Conservation (phyloP, 2,113 vertebrate species). For the Diphyllodes magnificus region DNA sequence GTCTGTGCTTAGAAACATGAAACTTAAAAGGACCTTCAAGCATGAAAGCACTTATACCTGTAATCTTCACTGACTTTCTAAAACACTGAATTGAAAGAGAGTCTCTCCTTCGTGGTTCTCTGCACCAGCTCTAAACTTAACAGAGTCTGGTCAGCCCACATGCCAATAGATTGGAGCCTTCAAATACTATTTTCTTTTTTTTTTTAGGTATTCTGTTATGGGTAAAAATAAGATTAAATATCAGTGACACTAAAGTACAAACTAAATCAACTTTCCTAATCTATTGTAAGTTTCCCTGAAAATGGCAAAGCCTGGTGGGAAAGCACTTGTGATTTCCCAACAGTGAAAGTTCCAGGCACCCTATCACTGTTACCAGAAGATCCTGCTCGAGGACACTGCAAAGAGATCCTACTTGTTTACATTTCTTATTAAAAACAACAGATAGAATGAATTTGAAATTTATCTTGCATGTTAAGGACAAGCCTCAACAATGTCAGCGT, state of each 20-base stretch:
- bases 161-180: neutral
- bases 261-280: neutral
- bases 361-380: neutral
- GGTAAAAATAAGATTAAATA: neutral
- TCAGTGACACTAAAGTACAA: neutral
- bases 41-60: neutral
- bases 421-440: slow-evolving; percentile 54
- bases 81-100: neutral
- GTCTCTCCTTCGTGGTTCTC: neutral
- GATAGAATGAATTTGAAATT: slow-evolving; percentile 47
- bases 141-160: neutral
- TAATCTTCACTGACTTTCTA: neutral
- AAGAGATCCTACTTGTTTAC: slow-evolving; percentile 46
- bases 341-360: neutral
- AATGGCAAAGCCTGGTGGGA: neutral
- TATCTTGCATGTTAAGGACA: slow-evolving; percentile 56
- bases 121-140: neutral
- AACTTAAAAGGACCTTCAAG: neutral
- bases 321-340: neutral
- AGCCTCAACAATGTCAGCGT: slow-evolving; percentile 49
- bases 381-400: neutral
- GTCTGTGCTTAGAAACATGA: neutral
- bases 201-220: neutral
- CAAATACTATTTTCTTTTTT: neutral
- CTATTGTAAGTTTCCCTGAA: neutral